Conservation (phyloP, 2,113 vertebrate species). For the Anhinga anhinga region DNA sequence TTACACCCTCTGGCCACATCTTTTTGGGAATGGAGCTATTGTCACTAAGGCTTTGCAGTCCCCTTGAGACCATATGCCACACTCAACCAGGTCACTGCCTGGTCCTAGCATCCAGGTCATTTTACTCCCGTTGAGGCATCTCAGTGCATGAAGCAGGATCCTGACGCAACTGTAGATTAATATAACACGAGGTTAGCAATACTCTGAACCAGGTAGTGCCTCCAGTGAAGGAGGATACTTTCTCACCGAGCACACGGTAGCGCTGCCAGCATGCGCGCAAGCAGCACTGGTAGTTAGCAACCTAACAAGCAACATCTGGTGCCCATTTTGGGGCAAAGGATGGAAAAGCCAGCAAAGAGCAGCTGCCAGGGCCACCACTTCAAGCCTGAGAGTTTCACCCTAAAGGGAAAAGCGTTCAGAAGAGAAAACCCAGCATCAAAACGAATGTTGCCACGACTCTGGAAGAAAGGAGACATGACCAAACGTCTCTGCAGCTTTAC, state of each 20-base stretch:
- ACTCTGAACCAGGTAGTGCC: not conserved
- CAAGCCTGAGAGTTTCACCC: not conserved
- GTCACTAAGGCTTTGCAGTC: not conserved
- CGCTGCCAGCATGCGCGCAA: not conserved
- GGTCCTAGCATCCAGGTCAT: not conserved
- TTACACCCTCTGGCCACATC: not conserved
- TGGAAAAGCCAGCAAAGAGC: not conserved
- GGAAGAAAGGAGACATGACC: not conserved
- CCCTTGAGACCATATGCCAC: not conserved
- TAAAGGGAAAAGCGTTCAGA: not conserved
- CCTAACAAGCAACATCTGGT: not conserved
- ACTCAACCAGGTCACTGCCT: not conserved
- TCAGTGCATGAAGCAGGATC: not conserved
- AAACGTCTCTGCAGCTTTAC: not conserved
- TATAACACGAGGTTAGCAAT: not conserved
- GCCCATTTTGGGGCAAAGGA: not conserved
- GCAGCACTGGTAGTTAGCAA: not conserved
- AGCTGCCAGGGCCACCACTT: not conserved
- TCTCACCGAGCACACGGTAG: not conserved
- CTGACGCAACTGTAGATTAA: not conserved
- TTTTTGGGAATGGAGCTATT: not conserved
- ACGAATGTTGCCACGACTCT: not conserved
- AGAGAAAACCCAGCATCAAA: not conserved
- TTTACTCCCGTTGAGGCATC: not conserved
- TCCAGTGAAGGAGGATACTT: not conserved